phyloP scores from a whole-genome alignment of 37 sponge, comb jelly and placozoan genomes.

The Hexactinellida sp. region DNA sequence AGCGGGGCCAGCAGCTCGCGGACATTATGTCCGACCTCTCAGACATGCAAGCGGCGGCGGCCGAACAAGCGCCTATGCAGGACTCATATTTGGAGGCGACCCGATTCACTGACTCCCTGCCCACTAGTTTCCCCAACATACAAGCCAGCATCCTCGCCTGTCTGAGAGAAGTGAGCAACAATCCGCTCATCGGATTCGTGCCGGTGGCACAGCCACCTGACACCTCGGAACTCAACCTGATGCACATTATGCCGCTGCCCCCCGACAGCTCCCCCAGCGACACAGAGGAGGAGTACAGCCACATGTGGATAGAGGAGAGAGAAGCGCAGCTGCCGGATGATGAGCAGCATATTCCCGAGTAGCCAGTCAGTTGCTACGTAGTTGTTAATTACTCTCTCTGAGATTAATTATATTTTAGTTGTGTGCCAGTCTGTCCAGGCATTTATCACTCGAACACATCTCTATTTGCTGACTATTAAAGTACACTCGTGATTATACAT shows the following conservation, averaged over 20 bases:
- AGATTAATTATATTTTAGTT: no score
- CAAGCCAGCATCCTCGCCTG: not conserved
- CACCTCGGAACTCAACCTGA: not conserved
- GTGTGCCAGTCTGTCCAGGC: no score
- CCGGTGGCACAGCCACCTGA: not conserved
- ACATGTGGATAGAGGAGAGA: not conserved
- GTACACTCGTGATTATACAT: no score
- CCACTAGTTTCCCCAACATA: not conserved
- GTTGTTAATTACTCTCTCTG: not conserved
- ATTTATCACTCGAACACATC: no score
- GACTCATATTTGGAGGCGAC: not conserved
- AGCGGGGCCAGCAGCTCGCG: not conserved
- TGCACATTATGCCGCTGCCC: not conserved
- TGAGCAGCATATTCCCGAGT: not conserved
- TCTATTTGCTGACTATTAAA: no score
- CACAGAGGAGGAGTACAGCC: not conserved
- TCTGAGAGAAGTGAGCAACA: not conserved
- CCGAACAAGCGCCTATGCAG: no score
- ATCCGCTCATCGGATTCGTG: not conserved
- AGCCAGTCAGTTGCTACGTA: not conserved
- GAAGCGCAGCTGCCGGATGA: not conserved
- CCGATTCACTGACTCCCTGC: conserved; percentile 2
- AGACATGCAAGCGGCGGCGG: not conserved
- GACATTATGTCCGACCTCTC: not conserved
- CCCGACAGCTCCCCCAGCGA: not conserved